Conservation (phyloP, 2,797 vertebrate species). For the Takifugu ocellatus region DNA sequence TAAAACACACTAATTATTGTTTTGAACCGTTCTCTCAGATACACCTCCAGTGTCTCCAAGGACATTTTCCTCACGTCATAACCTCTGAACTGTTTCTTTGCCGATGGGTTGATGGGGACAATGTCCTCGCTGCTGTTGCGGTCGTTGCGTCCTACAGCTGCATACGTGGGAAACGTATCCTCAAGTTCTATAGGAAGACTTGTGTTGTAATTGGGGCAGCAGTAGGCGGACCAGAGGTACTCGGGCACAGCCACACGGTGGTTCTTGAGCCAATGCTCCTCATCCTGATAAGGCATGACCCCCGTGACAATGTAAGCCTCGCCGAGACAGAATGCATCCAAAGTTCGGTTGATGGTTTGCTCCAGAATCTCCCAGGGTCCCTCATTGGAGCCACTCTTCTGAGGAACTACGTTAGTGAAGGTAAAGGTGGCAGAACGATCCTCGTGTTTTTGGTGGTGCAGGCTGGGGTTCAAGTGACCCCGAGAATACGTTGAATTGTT, state of each 20-base stretch:
- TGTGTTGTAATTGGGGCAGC: slow-evolving; percentile 61
- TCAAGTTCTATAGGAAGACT: slow-evolving; percentile 51
- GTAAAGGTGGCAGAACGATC: slow-evolving; percentile 68
- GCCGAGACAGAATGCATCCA: slow-evolving; percentile 52
- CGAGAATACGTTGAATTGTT: slow-evolving; percentile 63
- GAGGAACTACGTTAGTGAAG: slow-evolving; percentile 73
- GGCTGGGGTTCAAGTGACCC: slow-evolving; percentile 73
- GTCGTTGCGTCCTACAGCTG: slow-evolving; percentile 73
- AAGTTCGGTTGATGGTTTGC: slow-evolving; percentile 34
- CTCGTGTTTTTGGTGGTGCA: slow-evolving; percentile 53
- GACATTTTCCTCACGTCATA: slow-evolving; percentile 66
- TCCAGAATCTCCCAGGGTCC: slow-evolving; percentile 71
- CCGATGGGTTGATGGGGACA: slow-evolving; percentile 46
- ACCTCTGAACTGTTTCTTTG: slow-evolving; percentile 35
- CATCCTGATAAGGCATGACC: slow-evolving; percentile 59
- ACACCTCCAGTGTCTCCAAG: slow-evolving; percentile 56
- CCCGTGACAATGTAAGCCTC: slow-evolving; percentile 68
- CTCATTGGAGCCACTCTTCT: slow-evolving; percentile 57
- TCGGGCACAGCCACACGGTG: slow-evolving; percentile 70
- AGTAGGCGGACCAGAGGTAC: slow-evolving; percentile 75
- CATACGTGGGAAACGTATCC: slow-evolving; percentile 53
- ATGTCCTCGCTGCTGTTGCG: slow-evolving; percentile 70
- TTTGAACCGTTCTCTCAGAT: slow-evolving; percentile 53
- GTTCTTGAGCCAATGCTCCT: slow-evolving; percentile 60
- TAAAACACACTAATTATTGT: slow-evolving; percentile 58